Evolutionary conservation across 2,797 vertebrate species (phyloP).

Genomic region (Macroramphosus scolopax): DNA sequence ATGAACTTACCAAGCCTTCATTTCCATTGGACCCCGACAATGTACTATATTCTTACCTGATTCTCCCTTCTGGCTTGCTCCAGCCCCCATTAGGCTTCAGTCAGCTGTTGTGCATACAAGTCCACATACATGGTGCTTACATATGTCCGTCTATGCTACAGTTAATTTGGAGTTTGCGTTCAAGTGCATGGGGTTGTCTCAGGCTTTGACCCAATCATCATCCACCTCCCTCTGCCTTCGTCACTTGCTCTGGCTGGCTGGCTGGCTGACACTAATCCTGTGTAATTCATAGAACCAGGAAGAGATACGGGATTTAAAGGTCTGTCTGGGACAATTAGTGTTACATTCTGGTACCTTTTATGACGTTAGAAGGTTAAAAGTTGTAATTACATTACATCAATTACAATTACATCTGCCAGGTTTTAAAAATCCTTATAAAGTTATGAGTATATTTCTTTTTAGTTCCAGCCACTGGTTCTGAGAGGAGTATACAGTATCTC

Average conservation of each 20-base stretch:
- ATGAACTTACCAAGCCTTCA: no score
- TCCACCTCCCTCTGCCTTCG: not conserved
- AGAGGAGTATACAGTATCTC: no score
- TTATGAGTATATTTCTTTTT: no score
- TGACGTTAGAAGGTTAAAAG: no score
- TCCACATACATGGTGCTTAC: slow-evolving; percentile 20
- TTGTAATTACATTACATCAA: no score
- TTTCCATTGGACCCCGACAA: no score
- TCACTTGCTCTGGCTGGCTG: slow-evolving; percentile 4
- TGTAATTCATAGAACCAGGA: slow-evolving; percentile 1
- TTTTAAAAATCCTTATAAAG: no score
- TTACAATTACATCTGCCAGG: no score
- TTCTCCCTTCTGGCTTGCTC: slow-evolving; percentile 60
- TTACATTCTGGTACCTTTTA: no score
- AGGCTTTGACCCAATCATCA: not conserved
- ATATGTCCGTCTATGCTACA: not conserved
- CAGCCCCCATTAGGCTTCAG: slow-evolving; percentile 70
- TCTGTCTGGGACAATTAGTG: not conserved
- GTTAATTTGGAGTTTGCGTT: not conserved
- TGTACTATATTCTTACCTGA: slow-evolving; percentile 54
- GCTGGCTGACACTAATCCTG: slow-evolving; percentile 44
- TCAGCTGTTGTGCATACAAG: slow-evolving; percentile 20
- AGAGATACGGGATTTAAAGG: slow-evolving; percentile 34
- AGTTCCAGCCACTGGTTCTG: no score
- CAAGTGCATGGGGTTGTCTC: not conserved